These are phyloP conservation scores for Bimastos eiseni DNA, from an alignment of 2,888 invertebrate species.

Conservation along the genomic window DNA sequence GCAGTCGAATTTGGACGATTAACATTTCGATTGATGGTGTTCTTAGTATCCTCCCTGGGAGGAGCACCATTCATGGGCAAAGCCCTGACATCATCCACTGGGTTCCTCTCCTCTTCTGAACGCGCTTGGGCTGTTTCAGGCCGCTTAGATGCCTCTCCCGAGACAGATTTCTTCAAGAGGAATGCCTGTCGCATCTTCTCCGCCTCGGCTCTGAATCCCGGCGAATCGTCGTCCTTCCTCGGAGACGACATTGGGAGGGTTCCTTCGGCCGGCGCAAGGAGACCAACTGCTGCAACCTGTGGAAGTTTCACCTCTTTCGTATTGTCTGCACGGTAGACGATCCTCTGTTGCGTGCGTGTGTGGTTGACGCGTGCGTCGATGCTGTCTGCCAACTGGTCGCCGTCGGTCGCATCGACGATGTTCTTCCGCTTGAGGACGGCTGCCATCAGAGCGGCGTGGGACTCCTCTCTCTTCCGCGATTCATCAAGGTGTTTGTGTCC, in stretches of 20 bases:
- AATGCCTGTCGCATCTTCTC: conserved; percentile 14
- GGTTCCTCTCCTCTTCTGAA: not conserved
- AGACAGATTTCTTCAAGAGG: not conserved
- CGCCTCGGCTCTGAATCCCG: not conserved
- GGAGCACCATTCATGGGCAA: not conserved
- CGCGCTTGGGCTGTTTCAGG: not conserved
- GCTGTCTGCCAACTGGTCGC: not conserved
- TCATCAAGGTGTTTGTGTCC: conserved; percentile 37
- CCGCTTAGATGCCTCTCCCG: not conserved
- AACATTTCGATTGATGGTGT: not conserved
- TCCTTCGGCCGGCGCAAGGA: not conserved
- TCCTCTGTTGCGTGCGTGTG: not conserved
- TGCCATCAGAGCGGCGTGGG: conserved; percentile 55
- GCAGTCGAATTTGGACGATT: not conserved
- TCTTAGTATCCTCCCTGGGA: not conserved
- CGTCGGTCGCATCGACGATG: not conserved
- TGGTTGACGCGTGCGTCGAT: conserved; percentile 8
- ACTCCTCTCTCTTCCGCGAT: conserved; percentile 35
- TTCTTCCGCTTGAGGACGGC: conserved; percentile 54
- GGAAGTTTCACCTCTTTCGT: not conserved
- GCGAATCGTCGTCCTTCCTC: not conserved
- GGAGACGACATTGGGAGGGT: not conserved
- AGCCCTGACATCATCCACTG: not conserved
- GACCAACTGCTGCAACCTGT: not conserved
- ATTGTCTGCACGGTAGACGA: not conserved